Evolutionary conservation across 2,888 invertebrate genomes (phyloP).

Genomic region (Napeogenes sylphis): DNA sequence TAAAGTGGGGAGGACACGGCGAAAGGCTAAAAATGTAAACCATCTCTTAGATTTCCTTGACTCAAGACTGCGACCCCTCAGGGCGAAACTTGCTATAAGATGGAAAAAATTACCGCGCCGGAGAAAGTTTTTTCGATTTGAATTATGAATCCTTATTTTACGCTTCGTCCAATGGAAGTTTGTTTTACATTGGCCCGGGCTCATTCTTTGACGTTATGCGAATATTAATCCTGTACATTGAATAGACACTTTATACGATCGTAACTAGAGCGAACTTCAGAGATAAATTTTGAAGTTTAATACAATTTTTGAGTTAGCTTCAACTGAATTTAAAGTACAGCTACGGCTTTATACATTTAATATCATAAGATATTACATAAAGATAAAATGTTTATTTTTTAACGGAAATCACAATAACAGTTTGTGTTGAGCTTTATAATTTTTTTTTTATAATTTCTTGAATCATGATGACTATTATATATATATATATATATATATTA

Average conservation of each 20-base stretch:
- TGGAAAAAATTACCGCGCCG: conserved; percentile 74
- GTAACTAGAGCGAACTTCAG: conserved; percentile 25
- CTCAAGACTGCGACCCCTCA: conserved; percentile 66
- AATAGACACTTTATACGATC: conserved; percentile 39
- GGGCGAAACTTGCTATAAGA: conserved; percentile 71
- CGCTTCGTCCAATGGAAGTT: conserved; percentile 66
- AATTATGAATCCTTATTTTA: conserved; percentile 78
- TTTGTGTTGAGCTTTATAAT: no score
- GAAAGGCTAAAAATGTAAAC: conserved; percentile 77
- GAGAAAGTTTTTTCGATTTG: conserved; percentile 76
- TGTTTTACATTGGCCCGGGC: conserved; percentile 62
- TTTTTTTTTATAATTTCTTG: no score
- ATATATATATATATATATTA: no score
- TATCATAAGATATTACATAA: background rate
- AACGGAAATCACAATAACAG: no score
- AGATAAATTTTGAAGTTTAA: conserved; percentile 20
- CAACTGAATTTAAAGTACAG: conserved; percentile 17
- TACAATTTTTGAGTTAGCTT: conserved; percentile 15
- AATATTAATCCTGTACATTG: conserved; percentile 58
- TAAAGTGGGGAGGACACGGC: conserved; percentile 73
- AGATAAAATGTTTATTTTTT: no score
- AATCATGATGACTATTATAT: no score
- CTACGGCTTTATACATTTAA: background rate
- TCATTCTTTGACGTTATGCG: conserved; percentile 57
- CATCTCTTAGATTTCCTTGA: conserved; percentile 72